Evolutionary conservation across 2,113 vertebrate genomes (phyloP).

Genomic region (Vulpes lagopus): DNA sequence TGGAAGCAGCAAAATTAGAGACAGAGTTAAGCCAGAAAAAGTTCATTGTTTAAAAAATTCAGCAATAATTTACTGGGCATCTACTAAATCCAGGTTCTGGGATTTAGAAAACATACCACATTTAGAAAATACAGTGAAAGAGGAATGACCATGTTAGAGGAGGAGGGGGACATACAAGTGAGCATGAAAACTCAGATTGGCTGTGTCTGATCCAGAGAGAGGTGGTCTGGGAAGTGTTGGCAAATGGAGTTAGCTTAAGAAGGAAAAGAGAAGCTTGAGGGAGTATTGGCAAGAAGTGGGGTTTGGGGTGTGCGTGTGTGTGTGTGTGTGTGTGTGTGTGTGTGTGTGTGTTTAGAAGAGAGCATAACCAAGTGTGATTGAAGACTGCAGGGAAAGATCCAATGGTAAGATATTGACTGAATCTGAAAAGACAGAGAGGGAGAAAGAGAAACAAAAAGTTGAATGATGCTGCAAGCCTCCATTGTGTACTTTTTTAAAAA

Average conservation of each 20-base stretch:
- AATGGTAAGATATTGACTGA: not conserved
- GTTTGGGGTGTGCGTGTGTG: not conserved
- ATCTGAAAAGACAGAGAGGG: not conserved
- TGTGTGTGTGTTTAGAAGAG: too few relatives aligned
- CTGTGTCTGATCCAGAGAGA: not conserved
- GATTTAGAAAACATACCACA: too few relatives aligned
- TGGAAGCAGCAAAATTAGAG: not conserved
- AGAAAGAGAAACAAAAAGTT: not conserved
- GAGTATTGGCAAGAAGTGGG: not conserved
- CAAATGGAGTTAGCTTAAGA: not conserved
- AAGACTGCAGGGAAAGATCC: not conserved
- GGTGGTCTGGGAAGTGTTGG: too few relatives aligned
- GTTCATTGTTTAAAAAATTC: not conserved
- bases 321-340: not conserved
- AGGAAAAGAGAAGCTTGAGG: not conserved
- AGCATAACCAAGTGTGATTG: not conserved
- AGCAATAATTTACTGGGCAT: not conserved
- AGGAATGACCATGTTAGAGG: not conserved
- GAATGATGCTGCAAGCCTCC: not conserved
- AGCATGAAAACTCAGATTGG: not conserved
- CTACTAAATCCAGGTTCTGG: not conserved
- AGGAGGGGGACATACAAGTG: accelerated
- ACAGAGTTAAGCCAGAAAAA: not conserved
- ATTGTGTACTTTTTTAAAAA: not conserved
- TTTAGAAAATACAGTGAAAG: not conserved